These are phyloP conservation scores for Ormyrus labotus DNA, from an alignment of 2,888 invertebrate genomes.

Conservation along the genomic window DNA sequence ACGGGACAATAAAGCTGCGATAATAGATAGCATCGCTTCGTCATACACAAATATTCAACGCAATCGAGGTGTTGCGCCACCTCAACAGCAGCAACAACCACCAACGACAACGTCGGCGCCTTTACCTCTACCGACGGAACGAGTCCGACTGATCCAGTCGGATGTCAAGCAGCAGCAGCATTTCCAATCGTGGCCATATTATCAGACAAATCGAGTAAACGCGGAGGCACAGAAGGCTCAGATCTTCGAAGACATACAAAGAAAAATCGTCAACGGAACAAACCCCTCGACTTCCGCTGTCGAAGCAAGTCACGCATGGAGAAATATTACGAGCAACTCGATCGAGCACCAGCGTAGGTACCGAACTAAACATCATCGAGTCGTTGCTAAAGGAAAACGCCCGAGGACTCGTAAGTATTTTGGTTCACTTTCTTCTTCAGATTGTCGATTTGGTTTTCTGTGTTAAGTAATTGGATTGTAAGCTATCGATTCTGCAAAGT, in stretches of 20 bases:
- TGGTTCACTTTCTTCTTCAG: not conserved
- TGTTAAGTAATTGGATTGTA: too few relatives aligned
- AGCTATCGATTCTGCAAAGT: too few relatives aligned
- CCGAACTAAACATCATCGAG: constrained; percentile 70
- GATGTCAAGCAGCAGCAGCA: constrained; percentile 12
- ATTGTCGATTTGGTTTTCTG: too few relatives aligned
- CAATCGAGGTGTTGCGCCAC: constrained; percentile 58
- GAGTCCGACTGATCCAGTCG: not conserved
- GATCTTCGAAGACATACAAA: constrained; percentile 69
- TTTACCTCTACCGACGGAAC: constrained; percentile 21
- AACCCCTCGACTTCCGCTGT: constrained; percentile 32
- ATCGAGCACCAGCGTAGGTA: constrained; percentile 68
- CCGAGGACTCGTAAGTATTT: constrained; percentile 68
- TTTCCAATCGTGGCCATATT: constrained; percentile 64
- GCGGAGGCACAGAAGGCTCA: constrained; percentile 65
- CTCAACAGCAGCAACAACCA: not conserved
- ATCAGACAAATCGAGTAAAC: constrained; percentile 60
- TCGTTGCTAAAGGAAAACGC: constrained; percentile 69
- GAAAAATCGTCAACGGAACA: constrained; percentile 66
- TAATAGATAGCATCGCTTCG: constrained; percentile 70
- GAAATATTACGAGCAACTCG: constrained; percentile 54
- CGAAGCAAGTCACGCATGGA: constrained; percentile 57
- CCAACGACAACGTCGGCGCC: constrained; percentile 51
- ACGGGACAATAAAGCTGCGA: constrained; percentile 67
- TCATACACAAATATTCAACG: constrained; percentile 67